phyloP scores from a whole-genome alignment of 2,113 vertebrate genomes.

The Aspidoscelis tigris region DNA sequence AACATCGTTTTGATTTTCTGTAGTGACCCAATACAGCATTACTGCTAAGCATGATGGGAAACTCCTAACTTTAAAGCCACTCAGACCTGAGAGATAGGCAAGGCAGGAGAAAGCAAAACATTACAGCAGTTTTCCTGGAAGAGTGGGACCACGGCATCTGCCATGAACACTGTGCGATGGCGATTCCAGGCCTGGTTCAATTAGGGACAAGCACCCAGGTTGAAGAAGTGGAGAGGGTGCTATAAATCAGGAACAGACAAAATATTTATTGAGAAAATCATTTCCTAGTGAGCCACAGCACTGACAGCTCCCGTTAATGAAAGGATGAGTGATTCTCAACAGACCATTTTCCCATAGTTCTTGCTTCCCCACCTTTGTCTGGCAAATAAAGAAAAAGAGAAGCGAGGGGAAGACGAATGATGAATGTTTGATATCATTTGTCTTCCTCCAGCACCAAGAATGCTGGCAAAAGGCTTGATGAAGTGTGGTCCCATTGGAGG shows the following conservation, averaged over 20 bases:
- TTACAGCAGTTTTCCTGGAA: too few relatives aligned
- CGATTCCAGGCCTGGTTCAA: too few relatives aligned
- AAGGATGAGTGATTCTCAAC: constrained; percentile 79
- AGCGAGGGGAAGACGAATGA: constrained; percentile 19
- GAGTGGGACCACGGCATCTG: too few relatives aligned
- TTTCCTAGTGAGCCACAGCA: constrained; percentile 75
- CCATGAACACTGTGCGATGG: too few relatives aligned
- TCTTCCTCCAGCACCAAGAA: background rate
- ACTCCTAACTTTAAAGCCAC: too few relatives aligned
- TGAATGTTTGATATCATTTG: background rate
- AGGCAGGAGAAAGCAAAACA: too few relatives aligned
- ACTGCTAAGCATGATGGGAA: too few relatives aligned
- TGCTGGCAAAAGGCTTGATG: background rate
- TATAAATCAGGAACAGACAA: constrained; percentile 84
- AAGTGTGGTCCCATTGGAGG: background rate
- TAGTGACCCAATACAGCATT: too few relatives aligned
- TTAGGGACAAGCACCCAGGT: background rate
- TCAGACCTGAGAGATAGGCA: too few relatives aligned
- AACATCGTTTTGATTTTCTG: too few relatives aligned
- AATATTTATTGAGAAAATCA: constrained; percentile 79
- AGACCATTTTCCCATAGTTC: constrained; percentile 63
- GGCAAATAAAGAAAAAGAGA: constrained; percentile 39
- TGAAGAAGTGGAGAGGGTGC: background rate
- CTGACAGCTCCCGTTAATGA: constrained; percentile 79
- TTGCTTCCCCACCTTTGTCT: constrained; percentile 13